Percentiles rank a stretch among this genome's conserved stretches.
Conservation (phyloP, 2,888 invertebrate genomes). For the Cremastinae sp. region DNA sequence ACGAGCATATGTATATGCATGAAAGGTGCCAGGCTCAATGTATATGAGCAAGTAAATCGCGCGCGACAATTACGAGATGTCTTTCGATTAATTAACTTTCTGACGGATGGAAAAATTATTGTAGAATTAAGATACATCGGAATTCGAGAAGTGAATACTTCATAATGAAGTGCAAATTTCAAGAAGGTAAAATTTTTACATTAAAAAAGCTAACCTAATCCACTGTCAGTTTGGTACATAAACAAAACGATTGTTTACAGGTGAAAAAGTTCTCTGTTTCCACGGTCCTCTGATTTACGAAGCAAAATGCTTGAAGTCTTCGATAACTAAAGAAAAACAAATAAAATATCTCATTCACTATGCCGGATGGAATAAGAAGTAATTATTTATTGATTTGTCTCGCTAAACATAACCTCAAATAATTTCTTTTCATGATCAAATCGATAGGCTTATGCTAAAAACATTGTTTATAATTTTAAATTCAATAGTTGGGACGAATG, state of each 20-base stretch:
- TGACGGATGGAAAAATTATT: too few relatives aligned
- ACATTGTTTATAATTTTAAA: not conserved
- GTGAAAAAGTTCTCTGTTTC: slow-evolving; percentile 95
- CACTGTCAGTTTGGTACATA: not conserved
- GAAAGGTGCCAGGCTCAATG: too few relatives aligned
- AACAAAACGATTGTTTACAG: slow-evolving; percentile 79
- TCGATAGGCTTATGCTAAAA: not conserved
- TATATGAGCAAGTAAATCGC: too few relatives aligned
- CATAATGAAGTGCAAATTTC: slow-evolving; percentile 55
- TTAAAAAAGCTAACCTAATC: not conserved
- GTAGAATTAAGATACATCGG: too few relatives aligned
- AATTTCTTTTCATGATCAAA: not conserved
- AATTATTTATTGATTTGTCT: slow-evolving; percentile 72
- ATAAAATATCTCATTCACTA: slow-evolving; percentile 97
- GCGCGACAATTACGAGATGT: too few relatives aligned
- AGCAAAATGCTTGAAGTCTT: slow-evolving; percentile 95
- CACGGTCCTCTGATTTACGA: slow-evolving; percentile 98
- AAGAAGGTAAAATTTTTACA: slow-evolving; percentile 44
- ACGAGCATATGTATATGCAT: too few relatives aligned
- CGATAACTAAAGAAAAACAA: slow-evolving; percentile 91
- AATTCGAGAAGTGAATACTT: too few relatives aligned
- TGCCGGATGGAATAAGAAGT: slow-evolving; percentile 99
- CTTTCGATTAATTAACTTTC: too few relatives aligned
- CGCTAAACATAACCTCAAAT: slow-evolving; percentile 33
- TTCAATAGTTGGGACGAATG: slow-evolving; percentile 82